Conservation (phyloP, 2,888 invertebrate species). For the Trachelus iudaicus region DNA sequence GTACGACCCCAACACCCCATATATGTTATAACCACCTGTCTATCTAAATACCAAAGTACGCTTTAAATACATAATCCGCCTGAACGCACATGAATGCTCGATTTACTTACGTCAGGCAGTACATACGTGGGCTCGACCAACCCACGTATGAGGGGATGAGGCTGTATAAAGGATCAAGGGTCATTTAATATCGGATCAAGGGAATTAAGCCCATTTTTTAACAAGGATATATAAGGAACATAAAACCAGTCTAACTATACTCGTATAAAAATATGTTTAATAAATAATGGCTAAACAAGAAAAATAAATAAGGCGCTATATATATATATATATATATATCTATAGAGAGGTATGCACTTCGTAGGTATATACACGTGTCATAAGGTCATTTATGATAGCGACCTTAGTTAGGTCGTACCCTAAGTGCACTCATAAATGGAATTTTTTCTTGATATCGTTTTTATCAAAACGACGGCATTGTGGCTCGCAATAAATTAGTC, state of each 20-base stretch:
- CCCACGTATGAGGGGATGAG: slow-evolving; percentile 3
- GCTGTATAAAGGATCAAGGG: background rate
- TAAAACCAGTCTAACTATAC: background rate
- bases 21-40: slow-evolving; percentile 20
- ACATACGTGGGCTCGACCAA: background rate
- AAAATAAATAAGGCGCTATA: slow-evolving; percentile 50
- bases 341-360: slow-evolving; percentile 40
- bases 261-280: slow-evolving; percentile 62
- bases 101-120: background rate
- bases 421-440: too few species aligned
- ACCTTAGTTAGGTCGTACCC: background rate
- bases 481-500: slow-evolving; percentile 48
- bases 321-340: background rate
- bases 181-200: background rate
- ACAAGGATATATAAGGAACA: too few species aligned
- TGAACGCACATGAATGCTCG: background rate
- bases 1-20: background rate
- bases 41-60: slow-evolving; percentile 43
- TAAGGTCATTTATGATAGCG: slow-evolving; percentile 8
- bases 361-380: slow-evolving; percentile 42
- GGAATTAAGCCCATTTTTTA: too few species aligned
- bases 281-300: slow-evolving; percentile 58
- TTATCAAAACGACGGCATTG: too few species aligned
- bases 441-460: too few species aligned
- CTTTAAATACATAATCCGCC: background rate